Percentiles rank a stretch among this genome's conserved stretches.
Conservation (phyloP, 64 coral and sea anemone genomes). For the Acropora yongei region DNA sequence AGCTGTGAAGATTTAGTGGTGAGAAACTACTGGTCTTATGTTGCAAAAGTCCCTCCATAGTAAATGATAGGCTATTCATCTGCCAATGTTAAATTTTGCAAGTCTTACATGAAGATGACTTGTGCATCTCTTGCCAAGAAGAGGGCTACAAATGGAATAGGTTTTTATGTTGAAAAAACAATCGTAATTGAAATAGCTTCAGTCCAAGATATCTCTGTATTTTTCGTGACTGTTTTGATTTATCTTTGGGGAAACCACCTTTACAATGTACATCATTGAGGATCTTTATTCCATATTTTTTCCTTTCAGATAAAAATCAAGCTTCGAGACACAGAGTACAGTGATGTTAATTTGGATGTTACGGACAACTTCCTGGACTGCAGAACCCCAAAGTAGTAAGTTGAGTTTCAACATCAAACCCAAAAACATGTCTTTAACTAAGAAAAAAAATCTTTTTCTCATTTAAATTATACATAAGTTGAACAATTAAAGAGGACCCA, state of each 20-base stretch:
- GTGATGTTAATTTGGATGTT: constrained; percentile 77
- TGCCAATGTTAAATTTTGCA: too few relatives aligned
- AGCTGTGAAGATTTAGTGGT: constrained; percentile 96
- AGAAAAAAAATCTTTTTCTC: too few relatives aligned
- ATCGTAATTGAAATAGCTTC: too few relatives aligned
- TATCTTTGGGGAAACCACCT: too few relatives aligned
- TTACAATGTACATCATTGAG: background rate
- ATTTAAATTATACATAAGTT: too few relatives aligned
- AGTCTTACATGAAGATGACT: too few relatives aligned
- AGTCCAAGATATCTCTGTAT: too few relatives aligned
- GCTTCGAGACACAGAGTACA: constrained; percentile 74
- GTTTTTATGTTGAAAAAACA: too few relatives aligned
- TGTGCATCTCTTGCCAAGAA: too few relatives aligned
- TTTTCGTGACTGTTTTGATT: background rate
- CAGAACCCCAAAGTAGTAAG: constrained; percentile 96
- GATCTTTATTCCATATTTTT: background rate
- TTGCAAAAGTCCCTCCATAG: background rate
- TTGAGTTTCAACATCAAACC: background rate
- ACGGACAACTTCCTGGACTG: constrained; percentile 88
- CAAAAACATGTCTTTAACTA: too few relatives aligned
- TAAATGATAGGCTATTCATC: background rate
- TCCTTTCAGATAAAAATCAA: constrained; percentile 82
- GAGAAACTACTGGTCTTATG: background rate
- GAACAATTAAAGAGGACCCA: too few relatives aligned
- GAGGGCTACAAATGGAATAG: too few relatives aligned